Evolutionary conservation across 2,888 invertebrate genomes (phyloP).

Genomic region (Scaptomyza parva): DNA sequence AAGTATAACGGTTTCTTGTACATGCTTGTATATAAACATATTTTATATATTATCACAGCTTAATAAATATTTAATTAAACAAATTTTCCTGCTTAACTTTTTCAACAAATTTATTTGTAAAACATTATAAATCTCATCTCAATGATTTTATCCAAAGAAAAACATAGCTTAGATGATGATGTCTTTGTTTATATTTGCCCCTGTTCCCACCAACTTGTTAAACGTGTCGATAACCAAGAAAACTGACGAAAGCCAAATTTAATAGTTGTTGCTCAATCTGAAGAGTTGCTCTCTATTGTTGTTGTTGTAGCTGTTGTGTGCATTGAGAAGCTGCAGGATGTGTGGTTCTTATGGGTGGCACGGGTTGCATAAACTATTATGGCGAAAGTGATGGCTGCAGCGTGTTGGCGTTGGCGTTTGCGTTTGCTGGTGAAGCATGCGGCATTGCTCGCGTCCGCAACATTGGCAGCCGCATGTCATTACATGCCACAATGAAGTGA

Average conservation of each 20-base stretch:
- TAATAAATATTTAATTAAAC: constrained; percentile 4
- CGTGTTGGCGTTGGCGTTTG: too few relatives aligned
- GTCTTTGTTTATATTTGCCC: background rate
- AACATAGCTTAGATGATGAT: background rate
- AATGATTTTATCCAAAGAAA: too few relatives aligned
- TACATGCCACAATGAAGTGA: constrained; percentile 61
- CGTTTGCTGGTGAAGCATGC: constrained; percentile 16
- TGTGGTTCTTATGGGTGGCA: constrained; percentile 61
- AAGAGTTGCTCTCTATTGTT: background rate
- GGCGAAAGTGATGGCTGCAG: constrained; percentile 28
- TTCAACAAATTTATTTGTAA: background rate
- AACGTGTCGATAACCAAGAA: constrained; percentile 9
- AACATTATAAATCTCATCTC: background rate
- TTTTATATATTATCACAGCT: constrained; percentile 16
- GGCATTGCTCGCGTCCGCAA: constrained; percentile 51
- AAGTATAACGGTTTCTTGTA: constrained; percentile 6
- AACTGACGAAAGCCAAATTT: constrained; percentile 20
- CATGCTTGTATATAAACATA: constrained; percentile 31
- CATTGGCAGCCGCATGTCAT: constrained; percentile 76
- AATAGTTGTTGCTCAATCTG: constrained; percentile 45
- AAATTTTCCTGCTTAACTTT: background rate
- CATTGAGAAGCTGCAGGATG: constrained; percentile 56
- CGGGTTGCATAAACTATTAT: constrained; percentile 49
- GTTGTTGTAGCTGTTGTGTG: constrained; percentile 15
- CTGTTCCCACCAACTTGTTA: background rate